Conservation (phyloP, 2,797 vertebrate species). For the Rhinatrema bivittatum region DNA sequence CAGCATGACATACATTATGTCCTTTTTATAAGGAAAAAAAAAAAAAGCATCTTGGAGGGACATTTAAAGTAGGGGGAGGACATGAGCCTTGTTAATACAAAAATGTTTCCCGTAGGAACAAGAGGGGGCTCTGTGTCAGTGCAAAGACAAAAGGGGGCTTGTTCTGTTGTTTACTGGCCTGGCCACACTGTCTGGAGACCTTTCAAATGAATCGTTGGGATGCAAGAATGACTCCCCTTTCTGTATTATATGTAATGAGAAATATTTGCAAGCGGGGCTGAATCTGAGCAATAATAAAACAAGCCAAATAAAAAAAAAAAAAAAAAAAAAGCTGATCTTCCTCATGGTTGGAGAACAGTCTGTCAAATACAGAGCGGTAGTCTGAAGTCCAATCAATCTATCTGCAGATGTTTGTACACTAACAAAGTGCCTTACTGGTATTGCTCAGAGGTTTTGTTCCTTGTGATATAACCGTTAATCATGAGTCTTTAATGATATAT, state of each 20-base stretch:
- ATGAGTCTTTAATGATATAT: too few species aligned
- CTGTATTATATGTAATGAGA: conserved; percentile 24
- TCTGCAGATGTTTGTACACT: conserved; percentile 2
- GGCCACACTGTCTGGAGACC: conserved; percentile 39
- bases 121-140: conserved; percentile 24
- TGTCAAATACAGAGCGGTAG: conserved; percentile 13
- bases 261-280: conserved; percentile 29
- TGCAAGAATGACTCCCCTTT: conserved; percentile 37
- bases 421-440: not conserved
- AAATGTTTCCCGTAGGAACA: conserved; percentile 22
- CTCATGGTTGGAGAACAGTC: conserved; percentile 1
- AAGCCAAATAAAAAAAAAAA: too few species aligned
- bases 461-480: too few species aligned
- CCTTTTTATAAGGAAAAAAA: too few species aligned
- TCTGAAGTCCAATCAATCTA: conserved; percentile 5
- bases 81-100: too few species aligned
- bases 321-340: conserved; percentile 2
- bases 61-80: too few species aligned
- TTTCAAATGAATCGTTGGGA: conserved; percentile 34
- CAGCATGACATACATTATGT: too few species aligned
- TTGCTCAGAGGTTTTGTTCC: not conserved
- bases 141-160: conserved; percentile 33
- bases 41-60: too few species aligned
- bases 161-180: conserved; percentile 48
- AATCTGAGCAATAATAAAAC: conserved; percentile 25